Conservation (phyloP, 2,888 invertebrate genomes). For the Orchesellides sinensis region DNA sequence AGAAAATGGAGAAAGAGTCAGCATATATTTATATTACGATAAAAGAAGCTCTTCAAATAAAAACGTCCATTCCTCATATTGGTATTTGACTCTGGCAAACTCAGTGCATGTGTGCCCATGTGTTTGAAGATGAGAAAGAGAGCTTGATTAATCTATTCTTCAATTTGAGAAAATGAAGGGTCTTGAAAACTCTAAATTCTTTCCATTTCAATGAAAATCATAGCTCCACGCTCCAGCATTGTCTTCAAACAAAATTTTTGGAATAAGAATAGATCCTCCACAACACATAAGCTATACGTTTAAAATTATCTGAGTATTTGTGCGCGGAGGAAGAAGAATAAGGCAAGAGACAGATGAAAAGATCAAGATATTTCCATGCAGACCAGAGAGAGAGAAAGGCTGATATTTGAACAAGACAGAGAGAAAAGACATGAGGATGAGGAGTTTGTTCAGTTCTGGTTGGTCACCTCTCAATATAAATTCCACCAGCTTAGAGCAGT, state of each 20-base stretch:
- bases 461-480: constrained; percentile 75
- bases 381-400: constrained; percentile 26
- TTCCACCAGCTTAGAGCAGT: constrained; percentile 67
- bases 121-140: background rate
- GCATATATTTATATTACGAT: too few species aligned
- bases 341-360: constrained; percentile 51
- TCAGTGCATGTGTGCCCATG: background rate
- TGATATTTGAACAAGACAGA: constrained; percentile 53
- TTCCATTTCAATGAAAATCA: constrained; percentile 56
- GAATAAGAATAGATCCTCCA: background rate
- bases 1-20: background rate
- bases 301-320: too few species aligned
- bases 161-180: constrained; percentile 59
- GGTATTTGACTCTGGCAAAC: background rate
- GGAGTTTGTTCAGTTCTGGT: constrained; percentile 69
- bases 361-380: constrained; percentile 52
- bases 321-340: background rate
- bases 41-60: too few species aligned
- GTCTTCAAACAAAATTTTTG: background rate
- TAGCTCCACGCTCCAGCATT: background rate
- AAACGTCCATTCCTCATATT: too few species aligned
- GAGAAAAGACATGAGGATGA: constrained; percentile 43
- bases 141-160: constrained; percentile 64
- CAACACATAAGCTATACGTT: too few species aligned
- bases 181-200: constrained; percentile 50